Conservation (phyloP, 1,140 invertebrate genomes). For the Drosophila albomicans region DNA sequence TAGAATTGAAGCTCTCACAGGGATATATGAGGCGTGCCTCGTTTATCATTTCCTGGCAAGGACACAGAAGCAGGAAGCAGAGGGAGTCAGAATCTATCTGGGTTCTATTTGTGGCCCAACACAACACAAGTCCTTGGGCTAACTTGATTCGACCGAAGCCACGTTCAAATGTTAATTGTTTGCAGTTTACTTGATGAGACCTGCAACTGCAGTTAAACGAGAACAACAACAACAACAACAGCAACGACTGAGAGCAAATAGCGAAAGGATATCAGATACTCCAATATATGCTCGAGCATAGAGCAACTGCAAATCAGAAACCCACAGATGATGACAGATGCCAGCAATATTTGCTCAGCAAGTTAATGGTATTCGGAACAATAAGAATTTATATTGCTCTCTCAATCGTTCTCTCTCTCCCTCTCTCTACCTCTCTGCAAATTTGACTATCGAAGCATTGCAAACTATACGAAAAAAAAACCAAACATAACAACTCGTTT, state of each 20-base stretch:
- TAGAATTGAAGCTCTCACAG: background rate
- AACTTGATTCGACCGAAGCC: conserved; percentile 33
- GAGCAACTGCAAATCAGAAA: background rate
- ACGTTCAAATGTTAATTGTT: conserved; percentile 76
- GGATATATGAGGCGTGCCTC: conserved; percentile 17
- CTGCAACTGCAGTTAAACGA: background rate
- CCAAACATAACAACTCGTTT: no score
- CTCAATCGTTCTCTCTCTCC: no score
- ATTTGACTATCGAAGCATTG: no score
- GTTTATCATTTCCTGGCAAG: conserved; percentile 32
- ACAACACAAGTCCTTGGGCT: background rate
- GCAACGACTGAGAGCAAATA: background rate
- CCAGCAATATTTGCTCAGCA: background rate
- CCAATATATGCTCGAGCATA: background rate
- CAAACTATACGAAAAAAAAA: no score
- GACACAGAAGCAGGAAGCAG: background rate
- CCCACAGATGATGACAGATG: background rate
- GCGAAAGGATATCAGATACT: background rate
- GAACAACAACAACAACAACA: background rate
- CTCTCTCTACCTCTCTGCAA: background rate
- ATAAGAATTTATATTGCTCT: background rate
- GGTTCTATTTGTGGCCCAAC: conserved; percentile 2
- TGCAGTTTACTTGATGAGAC: conserved; percentile 36
- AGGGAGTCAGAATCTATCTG: background rate
- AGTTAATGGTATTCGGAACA: conserved; percentile 5